A percentile compares a stretch with the other conserved stretches of the same genome.
Conservation (phyloP, 2,113 vertebrate species). For the Dicaeum eximium region DNA sequence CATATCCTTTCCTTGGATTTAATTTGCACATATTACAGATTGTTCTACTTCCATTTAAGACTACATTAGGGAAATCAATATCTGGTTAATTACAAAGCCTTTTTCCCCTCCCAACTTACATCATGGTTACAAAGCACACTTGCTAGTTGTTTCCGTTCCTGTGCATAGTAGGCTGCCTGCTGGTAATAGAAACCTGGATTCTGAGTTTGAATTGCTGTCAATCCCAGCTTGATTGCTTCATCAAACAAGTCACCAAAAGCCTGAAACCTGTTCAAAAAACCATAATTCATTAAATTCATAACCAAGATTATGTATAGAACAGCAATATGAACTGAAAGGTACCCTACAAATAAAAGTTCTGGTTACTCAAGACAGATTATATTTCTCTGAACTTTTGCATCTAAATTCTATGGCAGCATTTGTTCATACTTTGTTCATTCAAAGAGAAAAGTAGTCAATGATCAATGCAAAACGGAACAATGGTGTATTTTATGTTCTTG, state of each 20-base stretch:
- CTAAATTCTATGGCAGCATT: not conserved
- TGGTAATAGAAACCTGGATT: constrained; percentile 99
- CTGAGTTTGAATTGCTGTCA: constrained; percentile 97
- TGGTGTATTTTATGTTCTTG: not conserved
- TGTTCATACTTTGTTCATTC: not conserved
- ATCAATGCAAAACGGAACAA: not conserved
- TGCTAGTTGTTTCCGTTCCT: constrained; percentile 89
- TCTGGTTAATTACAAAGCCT: not conserved
- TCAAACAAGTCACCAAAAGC: constrained; percentile 98
- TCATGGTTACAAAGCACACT: constrained; percentile 85
- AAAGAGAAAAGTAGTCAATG: not conserved
- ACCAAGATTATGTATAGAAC: not conserved
- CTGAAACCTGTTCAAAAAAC: constrained; percentile 80
- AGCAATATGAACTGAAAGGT: not conserved
- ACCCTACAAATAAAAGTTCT: not conserved
- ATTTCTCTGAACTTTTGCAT: not conserved
- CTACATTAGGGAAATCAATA: not conserved
- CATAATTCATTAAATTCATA: not conserved
- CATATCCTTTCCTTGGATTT: not conserved
- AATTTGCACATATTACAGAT: not conserved
- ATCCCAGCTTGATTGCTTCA: constrained; percentile 95
- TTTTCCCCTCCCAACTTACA: constrained; percentile 68
- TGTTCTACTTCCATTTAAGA: not conserved
- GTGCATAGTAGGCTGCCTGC: constrained; percentile 93
- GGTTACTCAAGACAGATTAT: not conserved